Conservation (phyloP, 64 coral and sea anemone genomes). For the Stichodactyla helianthus region DNA sequence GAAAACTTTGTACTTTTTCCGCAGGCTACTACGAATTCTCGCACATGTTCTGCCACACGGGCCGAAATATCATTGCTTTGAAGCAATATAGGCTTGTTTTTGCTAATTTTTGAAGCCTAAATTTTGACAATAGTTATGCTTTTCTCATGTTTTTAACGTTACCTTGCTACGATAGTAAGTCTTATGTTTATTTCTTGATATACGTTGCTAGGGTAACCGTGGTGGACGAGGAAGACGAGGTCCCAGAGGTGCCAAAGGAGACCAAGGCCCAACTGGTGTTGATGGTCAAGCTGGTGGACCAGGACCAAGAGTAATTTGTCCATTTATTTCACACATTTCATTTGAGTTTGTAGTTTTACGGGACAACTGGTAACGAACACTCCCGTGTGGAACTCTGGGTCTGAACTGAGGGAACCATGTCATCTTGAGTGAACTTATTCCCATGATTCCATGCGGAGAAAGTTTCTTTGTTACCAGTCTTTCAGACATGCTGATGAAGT, state of each 20-base stretch:
- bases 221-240: constrained; percentile 25
- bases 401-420: background rate
- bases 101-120: too few species aligned
- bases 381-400: background rate
- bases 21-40: too few species aligned
- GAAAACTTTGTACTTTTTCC: too few species aligned
- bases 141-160: too few species aligned
- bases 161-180: background rate
- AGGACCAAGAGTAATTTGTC: background rate
- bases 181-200: background rate
- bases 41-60: too few species aligned
- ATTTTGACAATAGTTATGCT: too few species aligned
- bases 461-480: background rate
- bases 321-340: background rate
- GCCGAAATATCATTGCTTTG: too few species aligned
- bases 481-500: background rate
- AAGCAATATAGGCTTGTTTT: too few species aligned
- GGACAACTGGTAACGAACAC: background rate
- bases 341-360: background rate
- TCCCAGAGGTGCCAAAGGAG: constrained; percentile 1
- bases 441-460: too few species aligned
- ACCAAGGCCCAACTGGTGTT: constrained; percentile 6
- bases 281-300: background rate
- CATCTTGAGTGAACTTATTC: too few species aligned
- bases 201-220: constrained; percentile 13